Percentiles rank a stretch among this genome's conserved stretches.
These are phyloP conservation scores for Morelia viridis DNA, from an alignment of 2,797 vertebrate species.

Conservation along the genomic window DNA sequence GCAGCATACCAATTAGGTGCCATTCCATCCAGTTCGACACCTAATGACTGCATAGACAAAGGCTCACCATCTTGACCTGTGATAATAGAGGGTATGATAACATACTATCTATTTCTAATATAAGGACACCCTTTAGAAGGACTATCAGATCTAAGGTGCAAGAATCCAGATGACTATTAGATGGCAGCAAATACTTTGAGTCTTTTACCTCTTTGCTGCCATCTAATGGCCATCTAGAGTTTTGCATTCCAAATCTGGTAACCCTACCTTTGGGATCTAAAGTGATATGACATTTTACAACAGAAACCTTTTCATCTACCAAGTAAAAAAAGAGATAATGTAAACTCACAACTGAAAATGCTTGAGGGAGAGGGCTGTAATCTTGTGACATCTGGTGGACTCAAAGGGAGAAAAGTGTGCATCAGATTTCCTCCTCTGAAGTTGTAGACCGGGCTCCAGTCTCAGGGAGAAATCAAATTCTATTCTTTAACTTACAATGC, in stretches of 20 bases:
- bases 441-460: background rate
- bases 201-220: background rate
- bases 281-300: background rate
- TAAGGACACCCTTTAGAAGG: background rate
- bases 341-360: background rate
- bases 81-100: background rate
- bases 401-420: background rate
- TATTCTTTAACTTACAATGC: background rate
- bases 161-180: background rate
- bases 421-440: background rate
- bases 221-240: background rate
- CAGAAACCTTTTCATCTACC: background rate
- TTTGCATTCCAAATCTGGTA: background rate
- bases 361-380: background rate
- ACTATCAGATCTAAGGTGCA: background rate
- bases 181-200: background rate
- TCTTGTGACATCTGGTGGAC: background rate
- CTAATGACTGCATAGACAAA: background rate
- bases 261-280: background rate
- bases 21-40: background rate
- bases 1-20: background rate
- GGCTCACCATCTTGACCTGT: background rate
- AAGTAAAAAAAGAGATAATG: background rate
- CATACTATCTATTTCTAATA: background rate
- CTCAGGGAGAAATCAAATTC: background rate